Conservation (phyloP, 2,113 vertebrate genomes). For the Charina bottae region DNA sequence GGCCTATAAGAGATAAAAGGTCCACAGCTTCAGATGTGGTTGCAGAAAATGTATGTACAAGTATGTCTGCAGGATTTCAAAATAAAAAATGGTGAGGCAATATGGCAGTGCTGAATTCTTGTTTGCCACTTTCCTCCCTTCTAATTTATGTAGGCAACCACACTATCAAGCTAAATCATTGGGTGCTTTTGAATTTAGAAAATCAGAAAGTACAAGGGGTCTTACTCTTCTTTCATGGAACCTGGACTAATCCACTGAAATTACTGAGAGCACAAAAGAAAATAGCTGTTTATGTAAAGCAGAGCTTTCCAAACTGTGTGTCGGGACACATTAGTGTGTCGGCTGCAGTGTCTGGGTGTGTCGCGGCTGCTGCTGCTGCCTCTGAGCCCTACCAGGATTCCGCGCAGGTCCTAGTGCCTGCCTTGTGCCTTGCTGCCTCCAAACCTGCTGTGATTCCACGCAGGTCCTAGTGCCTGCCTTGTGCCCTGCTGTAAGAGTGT, state of each 20-base stretch:
- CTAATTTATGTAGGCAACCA: not conserved
- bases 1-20: not conserved
- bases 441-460: no score
- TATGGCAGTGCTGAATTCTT: not conserved
- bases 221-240: not conserved
- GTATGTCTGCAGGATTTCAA: not conserved
- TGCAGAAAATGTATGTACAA: not conserved
- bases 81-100: not conserved
- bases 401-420: no score
- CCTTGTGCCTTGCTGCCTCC: no score
- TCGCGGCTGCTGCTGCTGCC: no score
- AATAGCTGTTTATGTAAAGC: not conserved
- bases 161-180: not conserved
- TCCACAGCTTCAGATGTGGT: not conserved
- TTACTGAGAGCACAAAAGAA: not conserved
- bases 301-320: no score
- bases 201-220: not conserved
- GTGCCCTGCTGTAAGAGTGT: no score
- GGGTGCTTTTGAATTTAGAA: not conserved
- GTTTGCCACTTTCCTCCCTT: not conserved
- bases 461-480: no score
- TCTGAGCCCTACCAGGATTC: no score
- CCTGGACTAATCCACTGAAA: not conserved
- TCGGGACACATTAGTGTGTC: no score
- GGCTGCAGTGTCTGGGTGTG: no score